Conservation (phyloP, 1,140 invertebrate genomes). For the Caenorhabditis briggsae region DNA sequence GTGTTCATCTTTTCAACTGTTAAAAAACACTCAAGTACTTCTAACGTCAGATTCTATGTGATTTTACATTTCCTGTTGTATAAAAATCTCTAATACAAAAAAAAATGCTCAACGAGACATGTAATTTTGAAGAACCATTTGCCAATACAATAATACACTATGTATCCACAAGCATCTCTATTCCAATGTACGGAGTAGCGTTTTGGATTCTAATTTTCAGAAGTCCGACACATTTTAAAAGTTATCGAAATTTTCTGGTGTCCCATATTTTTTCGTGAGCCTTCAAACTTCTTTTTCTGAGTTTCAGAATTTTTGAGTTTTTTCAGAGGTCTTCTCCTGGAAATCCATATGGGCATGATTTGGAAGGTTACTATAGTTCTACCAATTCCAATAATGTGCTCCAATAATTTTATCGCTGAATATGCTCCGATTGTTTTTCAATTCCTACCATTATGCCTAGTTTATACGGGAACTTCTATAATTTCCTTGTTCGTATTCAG, state of each 20-base stretch:
- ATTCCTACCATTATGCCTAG: background rate
- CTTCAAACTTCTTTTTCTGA: background rate
- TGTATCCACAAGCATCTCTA: background rate
- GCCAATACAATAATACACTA: background rate
- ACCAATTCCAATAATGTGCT: constrained; percentile 16
- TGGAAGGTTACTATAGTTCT: constrained; percentile 36
- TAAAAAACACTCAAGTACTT: no score
- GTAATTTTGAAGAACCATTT: background rate
- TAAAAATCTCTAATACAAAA: no score
- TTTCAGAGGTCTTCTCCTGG: background rate
- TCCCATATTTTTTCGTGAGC: constrained; percentile 18
- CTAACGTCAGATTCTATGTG: no score
- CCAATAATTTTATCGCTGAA: constrained; percentile 2
- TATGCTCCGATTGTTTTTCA: constrained; percentile 15
- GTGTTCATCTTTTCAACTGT: no score
- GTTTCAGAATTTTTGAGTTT: background rate
- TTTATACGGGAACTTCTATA: background rate
- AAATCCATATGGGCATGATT: constrained; percentile 13
- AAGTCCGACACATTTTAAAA: constrained; percentile 22
- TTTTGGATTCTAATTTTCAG: constrained; percentile 14
- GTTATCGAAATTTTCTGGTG: constrained; percentile 8
- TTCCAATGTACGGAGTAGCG: background rate
- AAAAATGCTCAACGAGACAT: constrained; percentile 1
- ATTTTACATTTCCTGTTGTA: no score
- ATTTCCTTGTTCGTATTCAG: background rate